These are phyloP conservation scores for Geococcyx californianus DNA, from an alignment of 2,113 vertebrate species.

Conservation along the genomic window DNA sequence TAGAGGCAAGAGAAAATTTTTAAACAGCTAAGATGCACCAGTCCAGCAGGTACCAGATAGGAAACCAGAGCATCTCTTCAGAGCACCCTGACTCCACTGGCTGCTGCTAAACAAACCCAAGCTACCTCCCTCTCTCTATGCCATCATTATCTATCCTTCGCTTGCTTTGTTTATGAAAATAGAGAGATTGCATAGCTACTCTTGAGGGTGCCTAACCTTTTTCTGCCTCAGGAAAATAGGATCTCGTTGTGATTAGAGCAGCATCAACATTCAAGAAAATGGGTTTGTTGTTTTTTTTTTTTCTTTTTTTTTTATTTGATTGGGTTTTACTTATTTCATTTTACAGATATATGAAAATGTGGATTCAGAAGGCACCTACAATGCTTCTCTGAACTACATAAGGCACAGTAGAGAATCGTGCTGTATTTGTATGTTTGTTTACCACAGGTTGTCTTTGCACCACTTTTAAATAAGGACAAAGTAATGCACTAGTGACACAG, in stretches of 20 bases:
- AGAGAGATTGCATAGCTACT: neutral
- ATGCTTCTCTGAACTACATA: neutral
- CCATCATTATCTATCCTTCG: neutral
- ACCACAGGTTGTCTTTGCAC: neutral
- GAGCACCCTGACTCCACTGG: neutral
- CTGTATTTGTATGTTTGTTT: neutral
- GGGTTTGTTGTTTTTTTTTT: too few species aligned
- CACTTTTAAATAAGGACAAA: neutral
- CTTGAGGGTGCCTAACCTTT: neutral
- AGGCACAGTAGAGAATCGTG: rapidly evolving
- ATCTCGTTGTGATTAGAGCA: neutral
- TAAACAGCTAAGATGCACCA: rapidly evolving
- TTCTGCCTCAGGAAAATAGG: neutral
- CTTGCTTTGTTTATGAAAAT: neutral
- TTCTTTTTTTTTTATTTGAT: neutral
- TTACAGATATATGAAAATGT: neutral
- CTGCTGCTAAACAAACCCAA: neutral
- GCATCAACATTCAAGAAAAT: neutral
- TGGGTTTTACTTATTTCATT: neutral
- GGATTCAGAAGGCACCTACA: neutral
- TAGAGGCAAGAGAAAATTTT: neutral
- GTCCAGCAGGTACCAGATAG: neutral
- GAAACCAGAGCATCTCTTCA: neutral
- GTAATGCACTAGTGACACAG: neutral
- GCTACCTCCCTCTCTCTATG: neutral